A percentile compares a stretch with the other conserved stretches of the same genome.
phyloP scores from a whole-genome alignment of 1,140 invertebrate species.

The Aradophagus sp. region DNA sequence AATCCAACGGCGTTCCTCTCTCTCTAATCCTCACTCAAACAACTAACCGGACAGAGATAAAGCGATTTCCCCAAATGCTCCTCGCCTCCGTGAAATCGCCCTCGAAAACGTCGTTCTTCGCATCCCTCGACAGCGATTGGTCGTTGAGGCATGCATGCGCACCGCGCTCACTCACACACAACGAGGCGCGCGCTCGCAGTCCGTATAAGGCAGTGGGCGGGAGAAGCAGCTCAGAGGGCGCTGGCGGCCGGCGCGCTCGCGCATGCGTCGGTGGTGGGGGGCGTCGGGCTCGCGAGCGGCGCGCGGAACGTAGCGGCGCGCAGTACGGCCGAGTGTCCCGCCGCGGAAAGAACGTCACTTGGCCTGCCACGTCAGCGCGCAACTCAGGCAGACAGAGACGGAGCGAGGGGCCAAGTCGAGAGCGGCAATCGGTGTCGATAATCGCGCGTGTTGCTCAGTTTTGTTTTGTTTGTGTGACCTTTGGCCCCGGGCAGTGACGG shows the following conservation, averaged over 20 bases:
- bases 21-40: no score
- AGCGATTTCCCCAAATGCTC: no score
- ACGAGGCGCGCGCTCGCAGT: slow-evolving; percentile 3
- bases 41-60: no score
- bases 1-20: no score
- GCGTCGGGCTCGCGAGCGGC: no score
- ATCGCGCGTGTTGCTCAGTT: slow-evolving; percentile 42
- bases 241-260: no score
- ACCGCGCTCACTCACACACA: slow-evolving; percentile 16
- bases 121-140: no score
- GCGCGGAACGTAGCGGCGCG: slow-evolving; percentile 57
- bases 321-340: slow-evolving; percentile 70
- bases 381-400: slow-evolving; percentile 35
- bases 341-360: slow-evolving; percentile 58
- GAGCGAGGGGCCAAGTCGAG: slow-evolving; percentile 23
- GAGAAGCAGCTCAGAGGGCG: no score
- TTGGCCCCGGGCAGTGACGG: slow-evolving; percentile 50
- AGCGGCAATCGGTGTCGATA: slow-evolving; percentile 26
- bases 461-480: slow-evolving; percentile 38
- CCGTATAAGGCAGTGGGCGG: no score
- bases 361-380: slow-evolving; percentile 15
- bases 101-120: no score
- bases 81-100: no score
- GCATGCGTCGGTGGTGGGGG: no score
- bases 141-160: slow-evolving; percentile 56